Evolutionary conservation across 2,113 vertebrate genomes (phyloP).

Genomic region (Phyllostomus discolor): DNA sequence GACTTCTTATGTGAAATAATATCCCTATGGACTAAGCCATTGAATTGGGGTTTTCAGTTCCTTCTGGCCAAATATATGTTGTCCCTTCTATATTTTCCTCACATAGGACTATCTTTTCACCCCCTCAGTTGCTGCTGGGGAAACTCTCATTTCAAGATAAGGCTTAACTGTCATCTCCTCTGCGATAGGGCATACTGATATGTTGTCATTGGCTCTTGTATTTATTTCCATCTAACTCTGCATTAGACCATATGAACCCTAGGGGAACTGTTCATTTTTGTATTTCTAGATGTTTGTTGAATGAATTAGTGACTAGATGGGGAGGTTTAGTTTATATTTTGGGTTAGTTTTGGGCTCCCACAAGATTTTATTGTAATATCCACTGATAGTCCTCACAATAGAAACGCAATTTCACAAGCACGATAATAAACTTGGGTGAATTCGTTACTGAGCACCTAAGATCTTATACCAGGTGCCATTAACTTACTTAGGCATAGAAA

Average conservation of each 20-base stretch:
- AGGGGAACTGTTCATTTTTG: not conserved
- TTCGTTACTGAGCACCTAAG: not conserved
- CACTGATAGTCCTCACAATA: not conserved
- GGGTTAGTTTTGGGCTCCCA: not conserved
- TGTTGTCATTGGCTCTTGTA: not conserved
- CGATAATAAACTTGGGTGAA: not conserved
- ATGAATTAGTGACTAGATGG: not conserved
- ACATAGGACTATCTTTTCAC: not conserved
- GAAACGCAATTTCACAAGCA: not conserved
- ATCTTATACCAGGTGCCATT: not conserved
- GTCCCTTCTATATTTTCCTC: not conserved
- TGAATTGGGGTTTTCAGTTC: not conserved
- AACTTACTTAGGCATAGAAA: not conserved
- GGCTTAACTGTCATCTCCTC: not conserved
- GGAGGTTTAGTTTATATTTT: constrained; percentile 4
- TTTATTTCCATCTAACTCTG: not conserved
- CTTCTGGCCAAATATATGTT: not conserved
- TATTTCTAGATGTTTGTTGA: constrained; percentile 27
- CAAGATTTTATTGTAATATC: not conserved
- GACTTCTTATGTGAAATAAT: not conserved
- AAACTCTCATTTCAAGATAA: not conserved
- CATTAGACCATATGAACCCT: not conserved
- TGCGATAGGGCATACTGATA: not conserved
- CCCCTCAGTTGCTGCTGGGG: not conserved
- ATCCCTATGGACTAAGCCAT: not conserved